These are phyloP conservation scores for Micoletzkya japonica DNA, from an alignment of 2,888 invertebrate species.

Conservation along the genomic window DNA sequence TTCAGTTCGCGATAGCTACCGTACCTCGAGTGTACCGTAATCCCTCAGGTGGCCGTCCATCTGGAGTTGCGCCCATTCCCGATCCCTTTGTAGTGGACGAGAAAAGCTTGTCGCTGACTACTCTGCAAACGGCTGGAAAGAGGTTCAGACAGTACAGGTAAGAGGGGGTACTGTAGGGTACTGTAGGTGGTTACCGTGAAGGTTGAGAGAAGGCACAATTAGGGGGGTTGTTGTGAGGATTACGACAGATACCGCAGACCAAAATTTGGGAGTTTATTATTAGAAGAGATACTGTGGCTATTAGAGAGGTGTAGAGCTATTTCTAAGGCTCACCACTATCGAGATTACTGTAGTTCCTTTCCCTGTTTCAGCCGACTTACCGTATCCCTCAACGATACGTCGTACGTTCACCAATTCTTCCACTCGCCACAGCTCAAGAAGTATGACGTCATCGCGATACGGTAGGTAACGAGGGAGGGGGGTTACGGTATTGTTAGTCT, in stretches of 20 bases:
- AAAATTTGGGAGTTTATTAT: too few species aligned
- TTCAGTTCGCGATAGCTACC: too few species aligned
- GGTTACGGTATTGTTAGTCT: background rate
- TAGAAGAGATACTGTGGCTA: too few species aligned
- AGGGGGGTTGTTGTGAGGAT: background rate
- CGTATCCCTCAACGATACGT: conserved; percentile 40
- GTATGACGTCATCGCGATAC: conserved; percentile 13
- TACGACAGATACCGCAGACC: background rate
- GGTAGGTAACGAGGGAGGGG: background rate
- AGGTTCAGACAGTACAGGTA: conserved; percentile 60
- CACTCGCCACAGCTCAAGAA: conserved; percentile 42
- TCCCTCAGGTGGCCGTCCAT: conserved; percentile 17
- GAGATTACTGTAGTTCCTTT: too few species aligned
- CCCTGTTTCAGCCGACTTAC: conserved; percentile 43
- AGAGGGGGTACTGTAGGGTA: background rate
- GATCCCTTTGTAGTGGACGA: conserved; percentile 59
- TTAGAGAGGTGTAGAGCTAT: too few species aligned
- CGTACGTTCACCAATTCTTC: conserved; percentile 42
- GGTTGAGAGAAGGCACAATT: background rate
- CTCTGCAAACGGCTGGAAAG: conserved; percentile 48
- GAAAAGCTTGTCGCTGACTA: conserved; percentile 43
- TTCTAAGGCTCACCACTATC: too few species aligned
- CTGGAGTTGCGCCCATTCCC: conserved; percentile 43
- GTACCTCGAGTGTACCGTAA: too few species aligned
- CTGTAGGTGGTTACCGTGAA: background rate